Conservation (phyloP, 2,888 invertebrate species). For the Aphrophora alni region DNA sequence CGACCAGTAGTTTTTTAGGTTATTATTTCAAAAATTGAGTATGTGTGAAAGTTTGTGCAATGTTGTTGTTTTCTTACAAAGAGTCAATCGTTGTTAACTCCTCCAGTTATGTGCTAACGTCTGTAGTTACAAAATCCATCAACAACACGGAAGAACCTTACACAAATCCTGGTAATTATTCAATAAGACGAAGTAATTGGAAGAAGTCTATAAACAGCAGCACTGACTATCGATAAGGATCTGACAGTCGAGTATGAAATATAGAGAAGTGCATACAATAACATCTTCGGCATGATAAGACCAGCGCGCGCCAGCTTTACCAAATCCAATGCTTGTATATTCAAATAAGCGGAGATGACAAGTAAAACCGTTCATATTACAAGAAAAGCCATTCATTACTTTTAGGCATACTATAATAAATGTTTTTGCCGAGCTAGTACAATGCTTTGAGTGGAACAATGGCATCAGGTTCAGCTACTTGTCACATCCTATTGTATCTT, state of each 20-base stretch:
- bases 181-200: not conserved
- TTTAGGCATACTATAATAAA: constrained; percentile 9
- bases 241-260: not conserved
- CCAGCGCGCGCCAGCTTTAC: not conserved
- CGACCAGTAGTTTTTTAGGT: too few relatives aligned
- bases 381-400: not conserved
- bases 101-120: too few relatives aligned
- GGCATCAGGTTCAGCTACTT: not conserved
- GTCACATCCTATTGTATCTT: not conserved
- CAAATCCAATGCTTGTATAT: not conserved
- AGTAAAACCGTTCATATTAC: not conserved
- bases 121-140: too few relatives aligned
- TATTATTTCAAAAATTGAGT: too few relatives aligned
- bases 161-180: constrained; percentile 38
- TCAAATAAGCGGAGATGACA: not conserved
- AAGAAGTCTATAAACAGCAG: not conserved
- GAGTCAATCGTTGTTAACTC: too few relatives aligned
- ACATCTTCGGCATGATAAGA: not conserved
- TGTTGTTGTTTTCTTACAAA: too few relatives aligned
- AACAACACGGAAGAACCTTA: too few relatives aligned
- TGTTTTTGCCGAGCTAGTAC: not conserved
- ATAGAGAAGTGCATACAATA: not conserved
- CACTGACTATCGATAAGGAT: not conserved
- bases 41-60: too few relatives aligned
- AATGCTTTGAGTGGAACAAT: not conserved